Conservation (phyloP, 2,113 vertebrate species). For the pig (Sus scrofa) region DNA sequence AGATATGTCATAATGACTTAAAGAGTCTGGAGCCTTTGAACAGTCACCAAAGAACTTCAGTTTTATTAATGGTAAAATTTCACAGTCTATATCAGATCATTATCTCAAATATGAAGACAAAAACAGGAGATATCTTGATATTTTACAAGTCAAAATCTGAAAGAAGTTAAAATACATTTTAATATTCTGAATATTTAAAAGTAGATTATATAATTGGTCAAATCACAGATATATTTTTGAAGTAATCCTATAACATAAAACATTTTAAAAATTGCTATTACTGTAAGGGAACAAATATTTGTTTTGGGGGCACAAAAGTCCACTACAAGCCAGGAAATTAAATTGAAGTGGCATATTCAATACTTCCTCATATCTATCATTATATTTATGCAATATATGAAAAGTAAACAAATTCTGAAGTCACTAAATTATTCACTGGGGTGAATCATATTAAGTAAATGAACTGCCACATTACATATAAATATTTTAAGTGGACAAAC, state of each 20-base stretch:
- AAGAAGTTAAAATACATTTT: background rate
- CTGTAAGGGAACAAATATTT: background rate
- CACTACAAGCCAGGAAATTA: slow-evolving; percentile 21
- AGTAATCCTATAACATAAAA: background rate
- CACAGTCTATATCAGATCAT: background rate
- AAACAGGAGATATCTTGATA: background rate
- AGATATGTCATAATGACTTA: background rate
- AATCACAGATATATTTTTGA: slow-evolving; percentile 23
- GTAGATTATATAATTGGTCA: background rate
- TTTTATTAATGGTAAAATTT: background rate
- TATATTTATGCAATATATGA: slow-evolving; percentile 24
- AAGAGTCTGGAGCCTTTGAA: background rate
- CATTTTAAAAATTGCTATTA: background rate
- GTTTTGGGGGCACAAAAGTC: background rate
- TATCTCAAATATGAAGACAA: background rate
- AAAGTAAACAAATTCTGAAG: slow-evolving; percentile 63
- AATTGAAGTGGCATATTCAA: slow-evolving; percentile 61
- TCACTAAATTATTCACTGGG: slow-evolving; percentile 70
- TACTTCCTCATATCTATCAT: slow-evolving; percentile 14
- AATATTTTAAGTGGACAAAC: slow-evolving; percentile 62
- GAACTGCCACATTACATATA: slow-evolving; percentile 40
- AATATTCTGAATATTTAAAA: slow-evolving; percentile 39
- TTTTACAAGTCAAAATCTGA: slow-evolving; percentile 37
- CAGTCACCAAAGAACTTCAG: background rate
- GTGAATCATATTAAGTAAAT: slow-evolving; percentile 50